These are phyloP conservation scores for Poecilobothrus nobilitatus DNA, from an alignment of 2,888 invertebrate genomes.

Conservation along the genomic window DNA sequence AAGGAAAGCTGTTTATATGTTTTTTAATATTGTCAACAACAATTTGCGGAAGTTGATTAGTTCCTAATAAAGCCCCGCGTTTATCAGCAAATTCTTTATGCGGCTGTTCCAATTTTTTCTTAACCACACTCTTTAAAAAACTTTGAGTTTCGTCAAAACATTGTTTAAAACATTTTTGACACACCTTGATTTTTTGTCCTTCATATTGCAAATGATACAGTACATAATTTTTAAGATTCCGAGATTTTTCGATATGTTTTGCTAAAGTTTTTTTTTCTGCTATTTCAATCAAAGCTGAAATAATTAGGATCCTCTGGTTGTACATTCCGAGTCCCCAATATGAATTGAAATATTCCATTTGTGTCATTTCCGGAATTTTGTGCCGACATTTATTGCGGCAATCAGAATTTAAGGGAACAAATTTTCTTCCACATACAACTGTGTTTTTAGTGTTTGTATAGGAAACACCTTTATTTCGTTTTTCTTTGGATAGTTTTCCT, in stretches of 20 bases:
- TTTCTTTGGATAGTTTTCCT: too few relatives aligned
- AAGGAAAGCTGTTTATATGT: slow-evolving; percentile 19
- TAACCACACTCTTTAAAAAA: slow-evolving; percentile 23
- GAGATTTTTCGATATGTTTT: neutral
- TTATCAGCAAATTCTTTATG: slow-evolving; percentile 14
- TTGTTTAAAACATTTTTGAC: slow-evolving; percentile 23
- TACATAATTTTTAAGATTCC: neutral
- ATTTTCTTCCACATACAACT: neutral
- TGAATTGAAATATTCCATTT: neutral
- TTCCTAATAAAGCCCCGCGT: slow-evolving; percentile 18
- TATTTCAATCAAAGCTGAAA: neutral
- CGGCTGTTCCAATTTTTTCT: slow-evolving; percentile 18
- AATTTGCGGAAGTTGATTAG: slow-evolving; percentile 13
- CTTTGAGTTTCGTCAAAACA: slow-evolving; percentile 22
- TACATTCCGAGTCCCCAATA: slow-evolving; percentile 8
- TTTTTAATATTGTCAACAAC: slow-evolving; percentile 18
- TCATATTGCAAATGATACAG: slow-evolving; percentile 16
- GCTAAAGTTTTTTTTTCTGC: neutral
- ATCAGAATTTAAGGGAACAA: neutral
- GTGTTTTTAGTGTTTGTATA: too few relatives aligned
- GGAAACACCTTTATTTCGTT: too few relatives aligned
- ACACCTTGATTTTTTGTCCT: slow-evolving; percentile 22
- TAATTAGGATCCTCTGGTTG: neutral
- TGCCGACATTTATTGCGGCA: slow-evolving; percentile 6
- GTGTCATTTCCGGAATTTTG: neutral